phyloP scores from a whole-genome alignment of 2,888 invertebrate genomes.

The Drosophila anomelani region DNA sequence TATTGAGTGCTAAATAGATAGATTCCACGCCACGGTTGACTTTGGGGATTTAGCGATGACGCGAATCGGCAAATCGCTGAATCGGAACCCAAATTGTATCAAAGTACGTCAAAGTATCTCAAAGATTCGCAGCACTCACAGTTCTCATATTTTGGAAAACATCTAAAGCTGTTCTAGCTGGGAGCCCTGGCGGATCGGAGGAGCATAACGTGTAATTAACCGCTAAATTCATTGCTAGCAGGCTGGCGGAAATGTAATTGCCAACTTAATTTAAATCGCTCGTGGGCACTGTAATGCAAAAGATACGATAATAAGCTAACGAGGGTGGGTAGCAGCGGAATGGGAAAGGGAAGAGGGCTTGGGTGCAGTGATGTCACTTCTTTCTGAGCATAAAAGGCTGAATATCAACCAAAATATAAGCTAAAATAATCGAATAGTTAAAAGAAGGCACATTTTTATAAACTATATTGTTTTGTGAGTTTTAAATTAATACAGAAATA shows the following conservation, averaged over 20 bases:
- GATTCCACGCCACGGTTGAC: not conserved
- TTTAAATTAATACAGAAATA: too few relatives aligned
- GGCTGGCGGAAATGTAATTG: constrained; percentile 34
- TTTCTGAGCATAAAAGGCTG: too few relatives aligned
- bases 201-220: constrained; percentile 1
- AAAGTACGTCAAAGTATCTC: too few relatives aligned
- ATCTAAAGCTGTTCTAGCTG: not conserved
- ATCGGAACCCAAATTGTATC: constrained; percentile 10
- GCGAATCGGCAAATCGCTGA: not conserved
- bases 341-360: not conserved
- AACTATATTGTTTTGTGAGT: too few relatives aligned
- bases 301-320: constrained; percentile 36
- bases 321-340: constrained; percentile 1
- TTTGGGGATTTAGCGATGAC: not conserved
- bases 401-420: too few relatives aligned
- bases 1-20: constrained; percentile 9
- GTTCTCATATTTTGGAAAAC: constrained; percentile 7
- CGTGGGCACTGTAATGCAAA: constrained; percentile 30
- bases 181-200: not conserved
- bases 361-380: constrained; percentile 24
- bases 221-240: not conserved
- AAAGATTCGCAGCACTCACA: constrained; percentile 16
- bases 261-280: constrained; percentile 41
- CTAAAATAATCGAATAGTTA: too few relatives aligned
- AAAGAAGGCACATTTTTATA: too few relatives aligned